Base-by-base conservation (phyloP, 2,797 vertebrate genomes). In the Lithobates sylvaticus region DNA sequence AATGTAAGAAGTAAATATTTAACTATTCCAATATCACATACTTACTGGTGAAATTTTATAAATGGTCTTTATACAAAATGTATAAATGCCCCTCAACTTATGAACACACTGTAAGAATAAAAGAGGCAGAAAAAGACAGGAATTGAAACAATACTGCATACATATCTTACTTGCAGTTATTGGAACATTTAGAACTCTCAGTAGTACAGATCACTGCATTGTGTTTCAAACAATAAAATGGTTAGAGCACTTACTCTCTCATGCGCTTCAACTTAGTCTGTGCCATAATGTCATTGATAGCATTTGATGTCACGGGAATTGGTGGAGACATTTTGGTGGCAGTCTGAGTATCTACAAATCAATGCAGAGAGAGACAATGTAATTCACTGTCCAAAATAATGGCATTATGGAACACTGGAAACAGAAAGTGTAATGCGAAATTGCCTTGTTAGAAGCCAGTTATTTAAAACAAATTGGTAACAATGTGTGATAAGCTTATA, bases 201-300 rank as follows among this genome's bases (percentile, higher is more conserved):
- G 21, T 61, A 61, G 21, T 18, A 61, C 54, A 61, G 21, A 23
- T 23, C 3, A 23, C 18, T 61, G 54, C 54, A 23, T 61, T 61
- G 18, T 7, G 54, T 61, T 61, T 23, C 54, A 67, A 67, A 67
- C 32, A 27, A 79, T 58, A 10, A 16, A 47, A 58, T 32, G 10
- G 68, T 81, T 32, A 78, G 0, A 5, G 10, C 79, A 95, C 95
- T 95, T 90, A 96, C 94, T 95, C 93, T 89, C 89, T 94, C 91
- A 95, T 92, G 85, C 0, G 88, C 36, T 93, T 91, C 89, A 95
- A 84, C 84, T 87, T 94, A 85, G 90, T 90, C 88, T 89, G 74
- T 50, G 93, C 92, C 92, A 90, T 91, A 0, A 80, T 79, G 2
- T 75, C 88, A 90, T 91, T 93, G 91, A 93, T 89, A 88, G 81